Evolutionary conservation across 1,140 invertebrate species (phyloP).

Genomic region (Anoplophora glabripennis): DNA sequence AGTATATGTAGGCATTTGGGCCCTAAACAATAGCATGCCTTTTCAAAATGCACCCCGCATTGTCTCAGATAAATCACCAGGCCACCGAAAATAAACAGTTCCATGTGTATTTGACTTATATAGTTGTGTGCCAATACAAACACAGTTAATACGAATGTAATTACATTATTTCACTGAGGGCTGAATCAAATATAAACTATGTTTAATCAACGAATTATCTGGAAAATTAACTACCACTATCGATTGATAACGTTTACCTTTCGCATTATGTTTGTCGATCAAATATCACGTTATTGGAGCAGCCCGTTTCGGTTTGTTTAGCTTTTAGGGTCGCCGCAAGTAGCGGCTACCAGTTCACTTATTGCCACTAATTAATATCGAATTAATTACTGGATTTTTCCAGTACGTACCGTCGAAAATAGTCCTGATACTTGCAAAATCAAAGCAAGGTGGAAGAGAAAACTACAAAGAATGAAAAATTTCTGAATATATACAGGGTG

Average conservation of each 20-base stretch:
- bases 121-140: slow-evolving; percentile 2
- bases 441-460: too few relatives aligned
- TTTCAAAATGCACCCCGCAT: too few relatives aligned
- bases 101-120: background rate
- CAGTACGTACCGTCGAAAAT: too few relatives aligned
- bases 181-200: slow-evolving; percentile 31
- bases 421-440: too few relatives aligned
- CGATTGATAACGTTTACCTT: slow-evolving; percentile 41
- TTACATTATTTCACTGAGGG: slow-evolving; percentile 17
- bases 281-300: slow-evolving; percentile 32
- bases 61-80: too few relatives aligned
- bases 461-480: too few relatives aligned
- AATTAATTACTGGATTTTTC: background rate
- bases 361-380: slow-evolving; percentile 29
- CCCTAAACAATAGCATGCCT: too few relatives aligned
- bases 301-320: slow-evolving; percentile 28
- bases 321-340: slow-evolving; percentile 30
- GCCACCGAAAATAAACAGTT: too few relatives aligned
- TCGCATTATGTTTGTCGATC: slow-evolving; percentile 38
- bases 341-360: slow-evolving; percentile 21
- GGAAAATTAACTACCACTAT: slow-evolving; percentile 40
- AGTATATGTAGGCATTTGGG: too few relatives aligned
- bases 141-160: slow-evolving; percentile 8
- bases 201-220: slow-evolving; percentile 39
- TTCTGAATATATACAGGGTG: too few relatives aligned